These are phyloP conservation scores for Drosophila nr. perissopoda DNA, from an alignment of 2,888 invertebrate species.

Conservation along the genomic window DNA sequence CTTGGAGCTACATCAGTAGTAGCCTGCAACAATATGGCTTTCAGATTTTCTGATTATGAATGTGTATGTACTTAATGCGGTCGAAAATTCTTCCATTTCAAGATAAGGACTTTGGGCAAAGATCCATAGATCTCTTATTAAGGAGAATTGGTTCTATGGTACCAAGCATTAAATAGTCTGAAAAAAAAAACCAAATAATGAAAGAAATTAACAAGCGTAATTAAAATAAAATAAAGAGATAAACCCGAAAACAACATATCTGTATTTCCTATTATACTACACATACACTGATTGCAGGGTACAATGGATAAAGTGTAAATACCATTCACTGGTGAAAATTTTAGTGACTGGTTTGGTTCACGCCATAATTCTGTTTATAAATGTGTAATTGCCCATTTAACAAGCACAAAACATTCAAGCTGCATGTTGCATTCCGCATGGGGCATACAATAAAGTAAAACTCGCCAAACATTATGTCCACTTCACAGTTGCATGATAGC, in stretches of 20 bases:
- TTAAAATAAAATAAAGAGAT: neutral
- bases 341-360: neutral
- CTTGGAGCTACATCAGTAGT: too few relatives aligned
- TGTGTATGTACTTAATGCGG: neutral
- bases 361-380: neutral
- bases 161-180: neutral
- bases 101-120: neutral
- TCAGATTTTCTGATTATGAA: neutral
- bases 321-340: neutral
- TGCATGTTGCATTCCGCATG: neutral
- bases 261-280: neutral
- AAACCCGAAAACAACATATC: neutral
- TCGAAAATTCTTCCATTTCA: neutral
- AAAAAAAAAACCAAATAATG: neutral
- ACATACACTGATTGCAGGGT: neutral
- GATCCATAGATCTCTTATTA: neutral
- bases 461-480: neutral
- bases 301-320: neutral
- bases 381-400: neutral
- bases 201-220: neutral
- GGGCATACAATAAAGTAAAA: neutral
- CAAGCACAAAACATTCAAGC: neutral
- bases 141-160: too few relatives aligned
- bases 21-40: too few relatives aligned
- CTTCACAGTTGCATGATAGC: slow-evolving; percentile 45